Evolutionary conservation across 2,888 invertebrate species (phyloP), one percentile per base, ranked within the genome.

Genomic region (Drosophila macrospina): DNA sequence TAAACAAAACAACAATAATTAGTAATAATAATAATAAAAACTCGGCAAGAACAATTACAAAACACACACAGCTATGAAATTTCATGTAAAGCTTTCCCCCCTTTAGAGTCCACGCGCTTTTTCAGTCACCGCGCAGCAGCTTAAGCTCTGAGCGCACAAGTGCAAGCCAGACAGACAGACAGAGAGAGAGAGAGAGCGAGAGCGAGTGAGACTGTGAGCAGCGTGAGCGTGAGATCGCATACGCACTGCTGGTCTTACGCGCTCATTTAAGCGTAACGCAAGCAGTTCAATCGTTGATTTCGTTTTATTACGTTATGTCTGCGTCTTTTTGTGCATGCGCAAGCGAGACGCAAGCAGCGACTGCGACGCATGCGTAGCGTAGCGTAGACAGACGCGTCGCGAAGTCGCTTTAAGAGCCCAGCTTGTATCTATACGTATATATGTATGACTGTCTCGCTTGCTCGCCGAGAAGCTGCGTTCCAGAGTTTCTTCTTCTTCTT

Each of bases 241-340:
- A 57, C 52, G 51, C 52, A 74, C 88, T 88, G 68, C 82, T 88
- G 84, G 87, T 88, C 62, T 88, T 88, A 88, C 88, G 85, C 87
- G 79, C 64, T 74, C 83, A 86, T 78, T 82, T 86, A 70, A 79
- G 90, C 89, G 85, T 86, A 90, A 89, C 87, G 76, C 89, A 80
- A 80, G 85, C 81, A 87, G 85, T 78, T 54, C 44, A 54, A 48
- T 39, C 61, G 34, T 50, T 41, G 60, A 32, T 37, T 37, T 39
- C 42, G 51, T 52, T 26, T 45, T 45, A 37, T 45, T 20, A 47
- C 30, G n/a, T 54, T 47, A 34, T 34, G 50, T 11, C 7, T 28
- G 47, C 6, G 39, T 39, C n/a, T n/a, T 13, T 42, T 20, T 13
- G 24, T 50, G 24, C 10, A 32, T 15, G 20, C 36, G 44, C 44